Evolutionary conservation across 2,113 vertebrate species (phyloP), one percentile per base, ranked within the genome.

Genomic region (Rhodinocichla rosea): DNA sequence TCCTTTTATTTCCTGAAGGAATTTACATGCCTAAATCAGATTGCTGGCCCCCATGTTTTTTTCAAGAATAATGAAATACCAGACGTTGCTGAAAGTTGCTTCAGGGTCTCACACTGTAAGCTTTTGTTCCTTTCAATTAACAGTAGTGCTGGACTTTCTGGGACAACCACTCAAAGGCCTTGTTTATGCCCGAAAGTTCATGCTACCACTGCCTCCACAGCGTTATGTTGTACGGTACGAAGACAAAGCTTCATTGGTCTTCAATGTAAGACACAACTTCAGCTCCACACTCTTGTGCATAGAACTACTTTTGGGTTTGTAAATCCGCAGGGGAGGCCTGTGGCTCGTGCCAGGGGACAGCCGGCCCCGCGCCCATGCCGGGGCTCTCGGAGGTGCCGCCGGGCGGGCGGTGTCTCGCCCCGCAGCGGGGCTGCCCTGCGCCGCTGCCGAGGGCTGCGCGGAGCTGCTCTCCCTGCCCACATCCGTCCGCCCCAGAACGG

Each of bases 211-310:
- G 69, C 56, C 73, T 70, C 82, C 53, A 9, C 3, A 63, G 62
- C 12, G 1, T 5, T 11, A 18, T 0, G 8, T 0, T 7, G 19
- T 0, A 18, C 1, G 0, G 11, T 7, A 17, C 2, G 1, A 55
- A 42, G 21, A 73, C 47, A 45, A 60, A 40, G 30, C 78, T 53
- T 22, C 63, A 1, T 16, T 1, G 18, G 30, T 21, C 82, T n/a
- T 8, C 65, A 42, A 0, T 0, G 3, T 2, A 26, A 70, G 35
- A 4, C 52, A 33, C 35, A 33, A 28, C 37, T 39, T 10, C 10
- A 47, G 26, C 47, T 55, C 13, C 65, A 5, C 26, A 4, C 10
- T 26, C 21, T n/a, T 9, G 24, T 9, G 49, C 67, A 9, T 1
- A 3, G 1, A 26, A 28, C 47, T 28, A 26, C 35, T 80, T 62